Evolutionary conservation across 1,140 invertebrate species (phyloP).

Genomic region (Tigriopus japonicus): DNA sequence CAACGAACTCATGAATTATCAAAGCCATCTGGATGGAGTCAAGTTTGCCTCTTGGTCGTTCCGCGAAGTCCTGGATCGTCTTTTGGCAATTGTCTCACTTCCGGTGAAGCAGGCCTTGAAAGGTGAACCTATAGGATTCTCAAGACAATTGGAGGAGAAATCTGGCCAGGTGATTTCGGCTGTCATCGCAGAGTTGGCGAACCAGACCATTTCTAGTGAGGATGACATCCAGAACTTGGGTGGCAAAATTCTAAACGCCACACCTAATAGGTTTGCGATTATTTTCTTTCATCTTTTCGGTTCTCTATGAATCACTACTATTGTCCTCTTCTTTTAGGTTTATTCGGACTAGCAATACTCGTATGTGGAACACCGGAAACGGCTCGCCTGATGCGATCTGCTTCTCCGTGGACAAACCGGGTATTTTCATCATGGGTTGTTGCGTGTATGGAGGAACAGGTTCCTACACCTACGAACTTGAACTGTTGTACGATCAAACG

Average conservation of each 20-base stretch:
- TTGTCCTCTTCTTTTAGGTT: conserved; percentile 61
- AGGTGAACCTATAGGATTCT: conserved; percentile 34
- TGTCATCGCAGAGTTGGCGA: conserved; percentile 69
- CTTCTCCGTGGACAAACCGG: conserved; percentile 73
- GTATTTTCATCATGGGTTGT: conserved; percentile 69
- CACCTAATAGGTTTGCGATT: conserved; percentile 20
- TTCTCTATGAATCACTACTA: no score
- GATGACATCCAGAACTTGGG: conserved; percentile 26
- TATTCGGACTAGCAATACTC: conserved; percentile 60
- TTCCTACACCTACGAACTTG: conserved; percentile 72
- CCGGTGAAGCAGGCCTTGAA: conserved; percentile 48
- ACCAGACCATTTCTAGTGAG: conserved; percentile 35
- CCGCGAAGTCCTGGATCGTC: conserved; percentile 56
- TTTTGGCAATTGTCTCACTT: conserved; percentile 57
- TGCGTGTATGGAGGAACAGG: conserved; percentile 72
- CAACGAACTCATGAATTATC: conserved; percentile 58
- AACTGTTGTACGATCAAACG: conserved; percentile 62
- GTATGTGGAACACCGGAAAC: conserved; percentile 91
- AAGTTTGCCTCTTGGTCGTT: conserved; percentile 43
- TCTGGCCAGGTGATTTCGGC: conserved; percentile 66
- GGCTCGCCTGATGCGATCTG: conserved; percentile 91
- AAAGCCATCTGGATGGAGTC: conserved; percentile 34
- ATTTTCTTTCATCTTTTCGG: no score
- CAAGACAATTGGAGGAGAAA: conserved; percentile 47
- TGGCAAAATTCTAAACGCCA: conserved; percentile 44